phyloP scores from a whole-genome alignment of 1,140 invertebrate genomes.

The Tribolium castaneum region DNA sequence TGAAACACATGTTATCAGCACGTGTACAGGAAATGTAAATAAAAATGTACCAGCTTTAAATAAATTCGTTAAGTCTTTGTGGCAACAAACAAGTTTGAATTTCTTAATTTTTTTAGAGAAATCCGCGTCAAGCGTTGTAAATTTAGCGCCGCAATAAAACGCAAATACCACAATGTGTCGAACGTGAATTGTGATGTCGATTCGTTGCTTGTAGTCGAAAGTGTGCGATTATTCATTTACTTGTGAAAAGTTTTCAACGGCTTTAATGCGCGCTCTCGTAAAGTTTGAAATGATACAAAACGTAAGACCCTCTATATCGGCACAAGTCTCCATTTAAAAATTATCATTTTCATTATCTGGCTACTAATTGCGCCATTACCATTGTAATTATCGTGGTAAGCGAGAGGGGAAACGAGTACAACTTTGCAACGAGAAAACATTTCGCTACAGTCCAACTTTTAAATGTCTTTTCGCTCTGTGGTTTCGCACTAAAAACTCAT shows the following conservation, averaged over 20 bases:
- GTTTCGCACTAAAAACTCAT: slow-evolving; percentile 43
- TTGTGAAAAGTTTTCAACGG: background rate
- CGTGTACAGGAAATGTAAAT: background rate
- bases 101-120: too few relatives aligned
- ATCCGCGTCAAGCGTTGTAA: background rate
- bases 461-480: slow-evolving; percentile 43
- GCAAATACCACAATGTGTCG: background rate
- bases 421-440: slow-evolving; percentile 41
- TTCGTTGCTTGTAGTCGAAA: background rate
- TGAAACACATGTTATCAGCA: background rate
- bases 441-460: slow-evolving; percentile 41
- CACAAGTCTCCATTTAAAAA: slow-evolving; percentile 54
- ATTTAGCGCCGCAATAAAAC: background rate
- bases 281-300: slow-evolving; percentile 43
- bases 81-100: background rate
- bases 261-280: slow-evolving; percentile 21
- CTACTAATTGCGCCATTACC: slow-evolving; percentile 55
- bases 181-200: slow-evolving; percentile 8
- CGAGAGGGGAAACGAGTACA: slow-evolving; percentile 45
- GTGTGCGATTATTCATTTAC: slow-evolving; percentile 27
- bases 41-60: background rate
- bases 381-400: slow-evolving; percentile 55
- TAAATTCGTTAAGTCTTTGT: background rate
- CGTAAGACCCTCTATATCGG: slow-evolving; percentile 42
- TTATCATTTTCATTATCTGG: slow-evolving; percentile 57